Conservation (phyloP, 2,888 invertebrate species). For the Asteroscopus sphinx region DNA sequence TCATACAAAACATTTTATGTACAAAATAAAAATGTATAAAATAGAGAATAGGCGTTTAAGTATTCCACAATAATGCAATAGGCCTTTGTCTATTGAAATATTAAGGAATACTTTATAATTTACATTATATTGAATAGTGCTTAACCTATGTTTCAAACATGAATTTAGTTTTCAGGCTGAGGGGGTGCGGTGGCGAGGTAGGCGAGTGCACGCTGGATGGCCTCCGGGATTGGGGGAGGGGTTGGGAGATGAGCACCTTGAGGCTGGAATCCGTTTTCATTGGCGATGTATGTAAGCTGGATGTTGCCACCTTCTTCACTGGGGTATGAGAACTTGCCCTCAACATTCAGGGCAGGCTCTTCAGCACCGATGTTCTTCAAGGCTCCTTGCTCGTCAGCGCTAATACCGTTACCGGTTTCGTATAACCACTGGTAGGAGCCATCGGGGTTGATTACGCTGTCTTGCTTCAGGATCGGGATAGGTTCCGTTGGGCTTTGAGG, state of each 20-base stretch:
- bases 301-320: constrained; percentile 91
- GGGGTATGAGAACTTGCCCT: constrained; percentile 91
- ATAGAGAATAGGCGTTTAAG: constrained; percentile 45
- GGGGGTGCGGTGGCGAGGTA: constrained; percentile 92
- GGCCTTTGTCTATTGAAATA: constrained; percentile 23
- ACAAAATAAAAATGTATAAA: constrained; percentile 49
- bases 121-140: constrained; percentile 48
- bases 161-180: constrained; percentile 70
- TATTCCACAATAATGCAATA: constrained; percentile 41
- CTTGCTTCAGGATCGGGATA: constrained; percentile 88
- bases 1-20: constrained; percentile 46
- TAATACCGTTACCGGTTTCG: constrained; percentile 92
- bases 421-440: constrained; percentile 90
- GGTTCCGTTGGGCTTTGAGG: constrained; percentile 78
- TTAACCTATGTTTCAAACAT: constrained; percentile 51
- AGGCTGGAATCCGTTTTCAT: constrained; percentile 93
- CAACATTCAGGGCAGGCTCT: constrained; percentile 87
- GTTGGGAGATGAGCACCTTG: constrained; percentile 91
- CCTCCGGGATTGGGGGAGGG: constrained; percentile 92
- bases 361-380: constrained; percentile 89
- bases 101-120: constrained; percentile 37
- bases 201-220: constrained; percentile 91
- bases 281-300: constrained; percentile 91
- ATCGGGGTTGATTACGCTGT: constrained; percentile 88
- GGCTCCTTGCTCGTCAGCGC: constrained; percentile 87